Evolutionary conservation across 1,140 invertebrate species (phyloP), one percentile per base, ranked within the genome.

Genomic region (Notospermus geniculatus): DNA sequence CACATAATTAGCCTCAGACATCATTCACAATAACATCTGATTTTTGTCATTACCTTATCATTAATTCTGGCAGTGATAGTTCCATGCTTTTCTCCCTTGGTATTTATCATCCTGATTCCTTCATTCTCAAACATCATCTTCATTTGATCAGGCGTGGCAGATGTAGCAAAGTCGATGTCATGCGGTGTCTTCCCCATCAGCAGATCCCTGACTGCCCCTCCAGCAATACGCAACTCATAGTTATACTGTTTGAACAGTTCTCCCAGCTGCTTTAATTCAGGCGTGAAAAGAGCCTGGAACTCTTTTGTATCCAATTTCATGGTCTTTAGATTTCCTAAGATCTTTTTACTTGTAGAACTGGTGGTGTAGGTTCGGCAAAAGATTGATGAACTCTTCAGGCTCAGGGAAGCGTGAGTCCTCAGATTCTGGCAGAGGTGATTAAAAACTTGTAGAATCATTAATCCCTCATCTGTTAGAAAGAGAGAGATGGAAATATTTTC

Each of bases 161-260:
- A 91, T 9, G 96, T 97, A 1, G 97, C 97, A 84, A 99, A 98
- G 81, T 99, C 97, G 32, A 99, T 81, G 83, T 99, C 97, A 73
- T 89, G 88, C 1, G 97, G 96, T 45, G 82, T 78, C 55, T 87
- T 88, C 2, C 88, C 87, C 85, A 91, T 88, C n/a, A 99, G 74
- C n/a, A 99, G 83, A 84, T 99, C 97, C 59, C 97, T 68, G 27
- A 88, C 96, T 29, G 95, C 93, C 19, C 97, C 97, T 56, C 97
- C 97, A 50, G 94, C 95, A 60, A 99, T 89, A 65, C 95, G 83
- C 57, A 98, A 81, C 82, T 95, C 91, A 85, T 90, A 90, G 43
- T 89, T 84, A 79, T 95, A 85, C 72, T 90, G 89, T 45, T 88
- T 84, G 77, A 97, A 98, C 22, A 97, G 57, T 15, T 82, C 76